A percentile compares a stretch with the other conserved stretches of the same genome.
Evolutionary conservation across 2,888 invertebrate species (phyloP).

Genomic region (Diplazon laetatorius): DNA sequence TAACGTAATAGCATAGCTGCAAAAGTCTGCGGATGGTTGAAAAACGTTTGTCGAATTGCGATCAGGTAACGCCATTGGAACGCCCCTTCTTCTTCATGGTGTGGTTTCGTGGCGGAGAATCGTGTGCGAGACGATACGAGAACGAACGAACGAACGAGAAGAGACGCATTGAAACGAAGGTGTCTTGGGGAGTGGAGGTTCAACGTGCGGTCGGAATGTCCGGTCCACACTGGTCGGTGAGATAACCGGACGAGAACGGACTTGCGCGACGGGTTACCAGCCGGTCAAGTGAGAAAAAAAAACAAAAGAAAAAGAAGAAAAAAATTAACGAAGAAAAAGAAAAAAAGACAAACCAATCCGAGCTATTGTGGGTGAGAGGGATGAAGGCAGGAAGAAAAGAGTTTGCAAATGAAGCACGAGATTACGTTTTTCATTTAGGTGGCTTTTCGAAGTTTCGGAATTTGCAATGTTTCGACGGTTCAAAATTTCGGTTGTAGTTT

Average conservation of each 20-base stretch:
- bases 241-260: conserved; percentile 66
- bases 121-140: conserved; percentile 26
- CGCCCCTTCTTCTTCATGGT: no score
- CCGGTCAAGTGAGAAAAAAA: conserved; percentile 29
- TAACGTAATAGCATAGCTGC: no score
- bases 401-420: no score
- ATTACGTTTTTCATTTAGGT: no score
- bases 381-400: no score
- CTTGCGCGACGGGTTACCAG: neutral
- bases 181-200: conserved; percentile 69
- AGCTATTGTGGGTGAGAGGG: neutral
- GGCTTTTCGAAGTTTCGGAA: no score
- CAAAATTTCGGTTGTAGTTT: no score
- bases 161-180: conserved; percentile 63
- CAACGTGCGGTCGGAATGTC: conserved; percentile 79
- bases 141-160: no score
- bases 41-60: no score
- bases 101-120: conserved; percentile 33
- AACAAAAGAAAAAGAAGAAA: conserved; percentile 21
- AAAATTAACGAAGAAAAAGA: neutral
- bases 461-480: no score
- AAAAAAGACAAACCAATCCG: neutral
- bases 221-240: conserved; percentile 67
- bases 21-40: no score
- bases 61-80: no score